Evolutionary conservation across 1,140 invertebrate genomes (phyloP).

Genomic region (Drosophila sp.): DNA sequence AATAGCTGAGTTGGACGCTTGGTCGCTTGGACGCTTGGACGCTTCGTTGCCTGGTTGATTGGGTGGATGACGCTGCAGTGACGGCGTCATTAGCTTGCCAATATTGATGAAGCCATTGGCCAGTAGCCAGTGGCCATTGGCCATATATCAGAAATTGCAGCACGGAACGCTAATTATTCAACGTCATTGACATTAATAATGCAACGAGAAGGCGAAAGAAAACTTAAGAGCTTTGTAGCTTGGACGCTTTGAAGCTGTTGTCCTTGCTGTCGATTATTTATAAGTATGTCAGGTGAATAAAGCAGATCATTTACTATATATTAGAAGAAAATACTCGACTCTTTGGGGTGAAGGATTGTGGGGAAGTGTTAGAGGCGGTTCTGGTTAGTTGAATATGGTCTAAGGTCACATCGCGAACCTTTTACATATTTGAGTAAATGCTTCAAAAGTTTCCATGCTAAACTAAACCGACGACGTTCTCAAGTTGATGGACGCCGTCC

Average conservation of each 20-base stretch:
- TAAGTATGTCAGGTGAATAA: slow-evolving; percentile 41
- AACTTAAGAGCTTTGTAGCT: slow-evolving; percentile 19
- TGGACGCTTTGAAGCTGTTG: slow-evolving; percentile 15
- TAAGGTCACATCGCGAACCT: slow-evolving; percentile 36
- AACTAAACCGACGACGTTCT: slow-evolving; percentile 31
- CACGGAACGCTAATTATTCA: slow-evolving; percentile 74
- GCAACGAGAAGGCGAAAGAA: slow-evolving; percentile 38
- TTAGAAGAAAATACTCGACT: too few species aligned
- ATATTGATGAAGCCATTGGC: slow-evolving; percentile 72
- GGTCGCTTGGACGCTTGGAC: background rate
- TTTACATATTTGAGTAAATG: slow-evolving; percentile 66
- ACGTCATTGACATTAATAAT: slow-evolving; percentile 81
- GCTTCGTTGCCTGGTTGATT: slow-evolving; percentile 3
- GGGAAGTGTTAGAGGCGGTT: background rate
- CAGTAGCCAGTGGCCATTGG: slow-evolving; percentile 44
- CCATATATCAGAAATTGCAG: slow-evolving; percentile 73
- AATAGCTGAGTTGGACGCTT: background rate
- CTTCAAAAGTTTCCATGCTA: slow-evolving; percentile 46
- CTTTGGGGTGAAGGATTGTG: background rate
- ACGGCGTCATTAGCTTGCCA: slow-evolving; percentile 63
- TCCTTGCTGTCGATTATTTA: slow-evolving; percentile 41
- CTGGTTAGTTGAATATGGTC: slow-evolving; percentile 3
- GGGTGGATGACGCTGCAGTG: slow-evolving; percentile 35
- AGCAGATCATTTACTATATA: slow-evolving; percentile 52
- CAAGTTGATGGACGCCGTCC: slow-evolving; percentile 16